phyloP scores from a whole-genome alignment of 2,797 vertebrate genomes.

The Nyctalus aviator region DNA sequence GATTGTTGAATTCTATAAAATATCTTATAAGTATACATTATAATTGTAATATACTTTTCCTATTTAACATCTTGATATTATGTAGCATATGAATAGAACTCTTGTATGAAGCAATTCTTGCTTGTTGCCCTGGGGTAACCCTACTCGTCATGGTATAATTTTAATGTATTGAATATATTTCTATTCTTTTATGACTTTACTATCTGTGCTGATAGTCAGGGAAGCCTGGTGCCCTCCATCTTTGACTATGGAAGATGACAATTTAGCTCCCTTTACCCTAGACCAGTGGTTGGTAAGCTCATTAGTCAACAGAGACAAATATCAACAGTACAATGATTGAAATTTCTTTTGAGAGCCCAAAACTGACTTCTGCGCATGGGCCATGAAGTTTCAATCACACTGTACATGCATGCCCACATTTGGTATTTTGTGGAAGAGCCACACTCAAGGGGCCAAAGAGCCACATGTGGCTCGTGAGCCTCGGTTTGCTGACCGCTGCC shows the following conservation, averaged over 20 bases:
- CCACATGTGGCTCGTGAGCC: too few relatives aligned
- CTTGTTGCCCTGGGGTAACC: neutral
- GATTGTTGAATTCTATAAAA: constrained; percentile 59
- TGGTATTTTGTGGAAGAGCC: too few relatives aligned
- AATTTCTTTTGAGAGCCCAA: too few relatives aligned
- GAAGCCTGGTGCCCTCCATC: neutral
- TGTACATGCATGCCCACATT: too few relatives aligned
- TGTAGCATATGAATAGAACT: neutral
- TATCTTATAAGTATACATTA: constrained; percentile 45
- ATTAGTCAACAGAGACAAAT: too few relatives aligned
- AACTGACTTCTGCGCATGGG: too few relatives aligned
- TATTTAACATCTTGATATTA: constrained; percentile 27
- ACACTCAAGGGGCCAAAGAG: too few relatives aligned
- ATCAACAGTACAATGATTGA: too few relatives aligned
- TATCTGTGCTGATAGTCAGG: neutral
- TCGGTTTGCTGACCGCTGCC: too few relatives aligned
- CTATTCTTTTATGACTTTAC: neutral
- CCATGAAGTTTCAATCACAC: too few relatives aligned
- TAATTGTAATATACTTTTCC: constrained; percentile 19
- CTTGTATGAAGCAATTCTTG: neutral
- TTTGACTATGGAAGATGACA: neutral
- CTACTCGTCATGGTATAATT: neutral
- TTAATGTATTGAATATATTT: neutral
- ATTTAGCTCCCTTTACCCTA: neutral
- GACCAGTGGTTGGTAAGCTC: too few relatives aligned